Conservation (phyloP, 2,113 vertebrate species). For the Gymnobelideus leadbeateri region DNA sequence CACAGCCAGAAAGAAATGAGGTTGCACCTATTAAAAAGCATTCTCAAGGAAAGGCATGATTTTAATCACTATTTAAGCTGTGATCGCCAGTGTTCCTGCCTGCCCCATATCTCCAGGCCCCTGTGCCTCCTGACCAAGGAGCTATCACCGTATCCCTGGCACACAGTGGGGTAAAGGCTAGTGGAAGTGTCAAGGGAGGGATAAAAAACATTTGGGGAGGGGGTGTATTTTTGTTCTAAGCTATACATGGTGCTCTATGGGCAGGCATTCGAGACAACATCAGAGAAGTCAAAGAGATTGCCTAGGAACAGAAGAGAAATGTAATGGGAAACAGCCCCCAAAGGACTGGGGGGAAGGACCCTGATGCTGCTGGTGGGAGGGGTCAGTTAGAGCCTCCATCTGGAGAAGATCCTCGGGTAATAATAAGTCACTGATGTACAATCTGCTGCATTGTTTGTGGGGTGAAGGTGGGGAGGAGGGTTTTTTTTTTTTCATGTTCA, state of each 20-base stretch:
- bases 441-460: neutral
- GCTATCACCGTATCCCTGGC: neutral
- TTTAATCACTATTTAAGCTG: conserved; percentile 20
- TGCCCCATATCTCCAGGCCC: neutral
- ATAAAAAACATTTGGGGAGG: neutral
- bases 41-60: neutral
- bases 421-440: neutral
- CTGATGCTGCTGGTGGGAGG: neutral
- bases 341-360: neutral
- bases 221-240: neutral
- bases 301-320: neutral
- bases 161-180: neutral
- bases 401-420: neutral
- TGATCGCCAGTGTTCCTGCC: neutral
- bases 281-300: neutral
- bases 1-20: neutral
- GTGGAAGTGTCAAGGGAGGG: neutral
- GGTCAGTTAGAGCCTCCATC: neutral
- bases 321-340: neutral
- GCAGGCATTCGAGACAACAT: neutral
- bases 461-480: neutral
- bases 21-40: neutral
- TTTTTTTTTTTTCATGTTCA: neutral
- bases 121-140: neutral
- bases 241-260: neutral